Base-by-base conservation (phyloP, 2,797 vertebrate genomes). In the Phaenicophaeus curvirostris region DNA sequence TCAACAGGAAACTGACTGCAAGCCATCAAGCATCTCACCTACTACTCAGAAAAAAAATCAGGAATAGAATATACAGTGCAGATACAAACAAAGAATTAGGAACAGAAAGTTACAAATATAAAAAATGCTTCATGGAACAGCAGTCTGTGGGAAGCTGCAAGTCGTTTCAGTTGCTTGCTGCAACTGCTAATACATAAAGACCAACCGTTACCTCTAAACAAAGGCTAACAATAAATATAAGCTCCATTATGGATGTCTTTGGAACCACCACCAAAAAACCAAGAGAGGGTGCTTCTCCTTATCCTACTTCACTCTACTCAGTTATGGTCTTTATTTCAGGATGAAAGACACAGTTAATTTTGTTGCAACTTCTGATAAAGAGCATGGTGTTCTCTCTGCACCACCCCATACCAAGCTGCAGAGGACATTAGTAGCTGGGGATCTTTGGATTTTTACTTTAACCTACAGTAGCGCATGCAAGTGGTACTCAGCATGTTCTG, bases 101-200 rank as follows among this genome's bases (percentile, higher is more conserved):
- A 94, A 94, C 91, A 95, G 94, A 96, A 94, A 96, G 92, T 94
- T 77, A 95, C 72, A 77, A 68, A 85, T 87, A 87, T 21, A 77
- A 92, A 94, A 94, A 89, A 51, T 50, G 37, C 51, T 90, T 86
- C 25, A 89, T 86, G 77, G 85, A 82, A 59, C 67, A 85, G 31
- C 83, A 88, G 54, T 53, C 62, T 95, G 76, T 73, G 89, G 91
- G 89, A 92, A 90, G 87, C 66, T 88, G 86, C 25, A 54, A 71
- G 76, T 50, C 0, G 2, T 94, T 91, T 92, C 92, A 88, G 92
- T 95, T 91, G 79, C 69, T 84, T n/a, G 11, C 58, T 87, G 58
- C 62, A 96, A 89, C 87, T 94, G 62, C 55, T 84, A 15, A 50
- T 31, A 35, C 10, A 2, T 46, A 78, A 73, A 61, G 44, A 55